These are phyloP conservation scores for Oophaga pumilio DNA, from an alignment of 2,113 vertebrate genomes.

Conservation along the genomic window DNA sequence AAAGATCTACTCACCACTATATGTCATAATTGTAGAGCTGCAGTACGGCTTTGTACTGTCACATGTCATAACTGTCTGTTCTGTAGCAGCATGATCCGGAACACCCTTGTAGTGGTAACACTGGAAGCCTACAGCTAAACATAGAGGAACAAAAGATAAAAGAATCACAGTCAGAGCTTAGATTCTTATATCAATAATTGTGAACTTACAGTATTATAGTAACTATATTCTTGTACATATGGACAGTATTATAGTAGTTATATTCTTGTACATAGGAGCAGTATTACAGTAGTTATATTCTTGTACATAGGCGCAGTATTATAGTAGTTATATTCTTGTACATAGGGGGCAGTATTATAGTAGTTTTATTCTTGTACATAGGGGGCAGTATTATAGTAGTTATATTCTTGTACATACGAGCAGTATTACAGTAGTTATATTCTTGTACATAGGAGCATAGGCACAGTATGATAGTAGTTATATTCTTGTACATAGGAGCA, in stretches of 20 bases:
- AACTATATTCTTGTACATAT: background rate
- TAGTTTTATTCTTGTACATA: constrained; percentile 1
- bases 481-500: background rate
- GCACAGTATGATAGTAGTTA: background rate
- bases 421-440: constrained; percentile 8
- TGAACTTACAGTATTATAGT: background rate
- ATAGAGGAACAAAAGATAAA: no score
- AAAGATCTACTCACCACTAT: constrained; percentile 6
- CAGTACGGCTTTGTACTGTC: background rate
- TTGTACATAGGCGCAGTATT: background rate
- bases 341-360: background rate
- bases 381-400: constrained; percentile 3
- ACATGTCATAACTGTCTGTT: constrained; percentile 8
- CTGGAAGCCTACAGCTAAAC: constrained; percentile 15
- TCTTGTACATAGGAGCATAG: background rate
- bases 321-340: constrained; percentile 10
- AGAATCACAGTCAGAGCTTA: no score
- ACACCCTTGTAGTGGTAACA: constrained; percentile 35
- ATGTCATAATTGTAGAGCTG: background rate
- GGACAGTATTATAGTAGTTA: constrained; percentile 4
- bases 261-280: background rate
- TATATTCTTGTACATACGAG: background rate
- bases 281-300: background rate
- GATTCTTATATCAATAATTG: no score
- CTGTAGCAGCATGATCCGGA: background rate